These are phyloP conservation scores for Zaprionus kolodkinae DNA, from an alignment of 1,140 invertebrate species.

Conservation along the genomic window DNA sequence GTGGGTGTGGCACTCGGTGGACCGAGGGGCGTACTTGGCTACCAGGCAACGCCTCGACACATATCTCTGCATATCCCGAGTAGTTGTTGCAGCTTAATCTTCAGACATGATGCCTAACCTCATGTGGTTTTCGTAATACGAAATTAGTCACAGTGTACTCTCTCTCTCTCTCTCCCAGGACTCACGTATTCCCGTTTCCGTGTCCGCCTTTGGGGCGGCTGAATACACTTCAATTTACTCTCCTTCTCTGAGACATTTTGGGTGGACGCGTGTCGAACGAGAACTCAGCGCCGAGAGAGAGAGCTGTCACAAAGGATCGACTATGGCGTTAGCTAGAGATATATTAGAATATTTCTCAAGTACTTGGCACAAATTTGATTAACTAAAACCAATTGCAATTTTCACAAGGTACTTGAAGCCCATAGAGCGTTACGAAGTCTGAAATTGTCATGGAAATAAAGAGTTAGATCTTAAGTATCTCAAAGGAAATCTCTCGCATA, in stretches of 20 bases:
- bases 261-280: conserved; percentile 65
- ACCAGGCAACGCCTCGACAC: conserved; percentile 26
- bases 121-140: conserved; percentile 59
- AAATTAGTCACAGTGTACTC: conserved; percentile 54
- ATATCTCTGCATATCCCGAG: background rate
- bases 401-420: conserved; percentile 19
- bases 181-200: conserved; percentile 13
- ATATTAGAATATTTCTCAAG: conserved; percentile 15
- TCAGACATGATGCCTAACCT: conserved; percentile 33
- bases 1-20: conserved; percentile 60
- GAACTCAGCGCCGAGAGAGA: background rate
- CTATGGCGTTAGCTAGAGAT: conserved; percentile 11
- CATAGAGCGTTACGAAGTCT: background rate
- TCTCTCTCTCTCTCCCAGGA: background rate
- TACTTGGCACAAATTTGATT: conserved; percentile 44
- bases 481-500: too few species aligned
- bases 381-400: conserved; percentile 48
- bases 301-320: conserved; percentile 8
- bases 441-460: too few species aligned
- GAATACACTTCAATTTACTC: conserved; percentile 60
- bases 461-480: background rate
- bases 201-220: conserved; percentile 40
- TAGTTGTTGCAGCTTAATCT: conserved; percentile 43
- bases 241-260: conserved; percentile 55
- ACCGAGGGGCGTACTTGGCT: conserved; percentile 46